Base-by-base conservation (phyloP, 1,140 invertebrate species). In the Whitmania pigra region DNA sequence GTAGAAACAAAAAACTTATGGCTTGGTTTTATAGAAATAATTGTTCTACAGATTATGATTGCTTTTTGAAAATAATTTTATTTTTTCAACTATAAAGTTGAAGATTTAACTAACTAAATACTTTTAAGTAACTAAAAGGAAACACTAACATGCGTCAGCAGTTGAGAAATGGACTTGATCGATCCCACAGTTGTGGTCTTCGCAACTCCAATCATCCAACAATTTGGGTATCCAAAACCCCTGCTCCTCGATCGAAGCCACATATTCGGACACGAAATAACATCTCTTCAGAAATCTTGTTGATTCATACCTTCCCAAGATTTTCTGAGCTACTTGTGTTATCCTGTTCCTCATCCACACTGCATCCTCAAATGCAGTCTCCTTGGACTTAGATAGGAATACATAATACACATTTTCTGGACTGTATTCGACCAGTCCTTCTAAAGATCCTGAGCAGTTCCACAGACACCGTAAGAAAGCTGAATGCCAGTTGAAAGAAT, bases 131-230 rank as follows among this genome's bases (percentile, higher is more conserved):
- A 57, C 55, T 57, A 27, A 57, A 69, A 3, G 40, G 67, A 72
- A 27, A n/a, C 40, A 71, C 27, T 18, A 54, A 29, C 43, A 43
- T 15, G 15, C 17, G 17, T 15, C 43, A 70, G 31, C 18, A 31
- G 31, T 22, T 6, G 73, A 72, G 31, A 78, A 67, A 11, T 75
- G 25, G 54, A 76, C 75, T 70, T 78, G 77, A 71, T 76, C 73
- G 15, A 73, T 67, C 27, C 77, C 77, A 74, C 77, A 78, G 54
- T 72, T 71, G 72, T 78, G 77, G 69, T 78, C 77, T 22, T 76
- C 74, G 76, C 77, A 78, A 36, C 72, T 36, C 77, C 77, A 78
- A 60, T 78, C 75, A 27, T 75, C 73, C 13, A 77, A 67, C 29
- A 75, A 29, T 49, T 71, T 60, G 22, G 77, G 76, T 25, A 78